Conservation (phyloP, 2,888 invertebrate genomes). For the Crematogaster levior region DNA sequence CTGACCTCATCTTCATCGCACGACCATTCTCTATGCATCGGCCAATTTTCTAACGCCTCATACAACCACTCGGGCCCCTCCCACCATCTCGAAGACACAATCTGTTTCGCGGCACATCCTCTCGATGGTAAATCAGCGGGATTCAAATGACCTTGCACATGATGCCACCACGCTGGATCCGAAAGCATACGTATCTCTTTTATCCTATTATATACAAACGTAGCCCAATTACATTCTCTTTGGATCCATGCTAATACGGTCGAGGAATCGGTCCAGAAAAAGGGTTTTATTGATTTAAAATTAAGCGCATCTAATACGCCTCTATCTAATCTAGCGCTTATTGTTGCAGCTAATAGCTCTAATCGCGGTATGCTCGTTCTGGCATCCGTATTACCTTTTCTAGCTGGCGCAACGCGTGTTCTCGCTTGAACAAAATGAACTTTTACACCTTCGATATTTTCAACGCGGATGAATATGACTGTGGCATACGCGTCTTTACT, state of each 20-base stretch:
- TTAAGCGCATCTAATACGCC: not conserved
- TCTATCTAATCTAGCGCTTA: not conserved
- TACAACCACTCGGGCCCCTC: not conserved
- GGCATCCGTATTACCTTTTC: not conserved
- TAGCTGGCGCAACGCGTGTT: not conserved
- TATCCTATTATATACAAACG: not conserved
- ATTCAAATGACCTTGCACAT: not conserved
- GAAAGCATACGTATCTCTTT: not conserved
- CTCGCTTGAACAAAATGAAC: not conserved
- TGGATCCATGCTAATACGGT: not conserved
- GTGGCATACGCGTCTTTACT: not conserved
- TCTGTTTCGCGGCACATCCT: not conserved
- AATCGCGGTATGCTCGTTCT: not conserved
- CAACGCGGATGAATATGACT: not conserved
- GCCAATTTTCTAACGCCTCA: not conserved
- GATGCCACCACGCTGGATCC: not conserved
- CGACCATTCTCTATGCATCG: not conserved
- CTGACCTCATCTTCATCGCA: not conserved
- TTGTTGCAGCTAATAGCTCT: not conserved
- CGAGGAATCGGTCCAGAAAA: not conserved
- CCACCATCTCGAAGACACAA: not conserved
- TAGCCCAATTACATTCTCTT: not conserved
- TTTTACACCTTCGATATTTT: not conserved
- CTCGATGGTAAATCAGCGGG: not conserved
- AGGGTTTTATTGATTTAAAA: not conserved